Conservation (phyloP, 1,140 invertebrate genomes). For the Tetranychus urticae region DNA sequence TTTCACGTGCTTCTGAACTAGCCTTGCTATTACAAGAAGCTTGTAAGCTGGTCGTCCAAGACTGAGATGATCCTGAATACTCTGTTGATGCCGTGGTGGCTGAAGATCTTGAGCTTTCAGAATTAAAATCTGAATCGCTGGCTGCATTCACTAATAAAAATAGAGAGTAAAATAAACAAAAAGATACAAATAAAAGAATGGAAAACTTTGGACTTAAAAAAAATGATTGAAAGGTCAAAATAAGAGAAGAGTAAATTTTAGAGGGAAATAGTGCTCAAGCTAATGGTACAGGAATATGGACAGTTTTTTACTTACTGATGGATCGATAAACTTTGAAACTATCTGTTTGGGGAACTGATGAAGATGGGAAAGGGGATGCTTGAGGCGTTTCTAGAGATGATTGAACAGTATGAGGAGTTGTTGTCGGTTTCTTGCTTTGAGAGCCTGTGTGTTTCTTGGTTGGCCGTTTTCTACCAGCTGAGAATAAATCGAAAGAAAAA, state of each 20-base stretch:
- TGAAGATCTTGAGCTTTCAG: conserved; percentile 1
- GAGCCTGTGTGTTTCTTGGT: background rate
- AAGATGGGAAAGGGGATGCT: background rate
- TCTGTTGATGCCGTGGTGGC: background rate
- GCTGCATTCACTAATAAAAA: background rate
- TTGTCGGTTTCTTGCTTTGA: background rate
- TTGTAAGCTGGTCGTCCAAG: background rate
- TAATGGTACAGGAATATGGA: background rate
- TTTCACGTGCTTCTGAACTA: background rate
- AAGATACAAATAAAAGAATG: background rate
- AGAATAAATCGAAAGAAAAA: no score
- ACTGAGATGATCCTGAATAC: background rate
- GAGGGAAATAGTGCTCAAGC: no score
- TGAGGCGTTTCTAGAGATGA: background rate
- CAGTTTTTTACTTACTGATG: conserved; percentile 15
- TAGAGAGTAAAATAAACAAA: background rate
- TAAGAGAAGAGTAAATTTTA: no score
- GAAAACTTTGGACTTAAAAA: no score
- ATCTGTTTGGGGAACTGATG: conserved; percentile 18
- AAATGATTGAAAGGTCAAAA: background rate
- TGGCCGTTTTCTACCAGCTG: background rate
- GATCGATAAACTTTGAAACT: conserved; percentile 31
- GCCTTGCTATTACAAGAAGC: background rate
- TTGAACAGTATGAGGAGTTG: background rate
- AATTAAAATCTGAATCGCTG: background rate